These are phyloP conservation scores for Drosophila punjabiensis DNA, from an alignment of 1,140 invertebrate species.

Conservation along the genomic window DNA sequence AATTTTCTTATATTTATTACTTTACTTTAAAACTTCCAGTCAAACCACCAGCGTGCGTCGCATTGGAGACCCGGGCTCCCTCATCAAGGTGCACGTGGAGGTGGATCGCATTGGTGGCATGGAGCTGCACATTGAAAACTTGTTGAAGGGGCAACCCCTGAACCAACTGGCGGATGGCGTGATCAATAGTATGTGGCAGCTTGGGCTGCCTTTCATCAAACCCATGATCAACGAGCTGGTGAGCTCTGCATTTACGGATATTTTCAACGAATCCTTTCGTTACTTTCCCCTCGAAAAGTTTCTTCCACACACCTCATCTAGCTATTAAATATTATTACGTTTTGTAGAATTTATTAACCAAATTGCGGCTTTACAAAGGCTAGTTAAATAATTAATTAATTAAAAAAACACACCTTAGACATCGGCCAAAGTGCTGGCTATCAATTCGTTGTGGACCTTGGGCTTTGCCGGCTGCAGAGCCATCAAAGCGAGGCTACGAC, in stretches of 20 bases:
- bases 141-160: constrained; percentile 87
- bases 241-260: constrained; percentile 92
- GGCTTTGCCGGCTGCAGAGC: constrained; percentile 44
- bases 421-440: constrained; percentile 66
- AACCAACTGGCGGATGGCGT: constrained; percentile 86
- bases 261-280: constrained; percentile 90
- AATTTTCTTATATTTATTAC: no score
- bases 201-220: constrained; percentile 90
- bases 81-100: constrained; percentile 89
- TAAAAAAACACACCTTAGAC: constrained; percentile 39
- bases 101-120: constrained; percentile 91
- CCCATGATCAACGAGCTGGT: constrained; percentile 93
- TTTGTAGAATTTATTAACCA: constrained; percentile 40
- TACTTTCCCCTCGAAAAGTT: constrained; percentile 89
- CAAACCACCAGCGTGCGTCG: constrained; percentile 91
- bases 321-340: constrained; percentile 25
- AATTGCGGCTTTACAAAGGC: constrained; percentile 28
- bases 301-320: constrained; percentile 47
- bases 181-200: constrained; percentile 91
- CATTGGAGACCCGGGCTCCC: constrained; percentile 84
- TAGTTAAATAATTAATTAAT: constrained; percentile 28
- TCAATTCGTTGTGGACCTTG: constrained; percentile 32
- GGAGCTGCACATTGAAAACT: constrained; percentile 92
- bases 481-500: constrained; percentile 52
- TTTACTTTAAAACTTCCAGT: constrained; percentile 18